phyloP scores from a whole-genome alignment of 2,888 invertebrate genomes.

The Eledone cirrhosa region DNA sequence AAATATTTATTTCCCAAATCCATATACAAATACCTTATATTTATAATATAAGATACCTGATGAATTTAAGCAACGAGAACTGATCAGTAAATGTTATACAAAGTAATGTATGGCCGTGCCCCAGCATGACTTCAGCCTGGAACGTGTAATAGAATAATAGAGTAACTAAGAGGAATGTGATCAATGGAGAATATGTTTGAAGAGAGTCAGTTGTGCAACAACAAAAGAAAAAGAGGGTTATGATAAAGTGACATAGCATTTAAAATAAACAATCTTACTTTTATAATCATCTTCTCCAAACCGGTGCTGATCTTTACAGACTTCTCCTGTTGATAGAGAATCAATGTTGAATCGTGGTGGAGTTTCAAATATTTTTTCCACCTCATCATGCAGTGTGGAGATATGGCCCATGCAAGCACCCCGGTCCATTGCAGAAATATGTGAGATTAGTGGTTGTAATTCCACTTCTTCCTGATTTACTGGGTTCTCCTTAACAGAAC shows the following conservation, averaged over 20 bases:
- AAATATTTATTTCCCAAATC: no score
- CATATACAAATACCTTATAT: no score
- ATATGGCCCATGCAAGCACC: constrained; percentile 34
- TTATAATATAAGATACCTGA: no score
- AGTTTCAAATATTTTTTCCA: constrained; percentile 45
- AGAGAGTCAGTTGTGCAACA: no score
- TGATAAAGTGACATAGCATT: background rate
- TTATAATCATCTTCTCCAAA: constrained; percentile 47
- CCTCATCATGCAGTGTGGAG: constrained; percentile 41
- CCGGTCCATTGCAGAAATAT: constrained; percentile 31
- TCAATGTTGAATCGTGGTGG: constrained; percentile 41
- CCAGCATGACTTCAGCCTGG: no score
- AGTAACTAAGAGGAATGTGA: no score
- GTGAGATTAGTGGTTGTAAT: constrained; percentile 26
- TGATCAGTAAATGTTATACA: no score
- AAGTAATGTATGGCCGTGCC: no score
- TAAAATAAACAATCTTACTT: constrained; percentile 36
- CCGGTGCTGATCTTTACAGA: constrained; percentile 35
- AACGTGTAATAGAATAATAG: no score
- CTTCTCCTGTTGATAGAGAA: constrained; percentile 34
- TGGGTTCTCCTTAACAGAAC: background rate
- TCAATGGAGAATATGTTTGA: no score
- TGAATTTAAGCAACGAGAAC: no score
- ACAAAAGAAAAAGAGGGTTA: background rate
- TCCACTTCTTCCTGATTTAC: constrained; percentile 26